A percentile compares a stretch with the other conserved stretches of the same genome.
Evolutionary conservation across 2,113 vertebrate genomes (phyloP).

Genomic region (Corapipo altera): DNA sequence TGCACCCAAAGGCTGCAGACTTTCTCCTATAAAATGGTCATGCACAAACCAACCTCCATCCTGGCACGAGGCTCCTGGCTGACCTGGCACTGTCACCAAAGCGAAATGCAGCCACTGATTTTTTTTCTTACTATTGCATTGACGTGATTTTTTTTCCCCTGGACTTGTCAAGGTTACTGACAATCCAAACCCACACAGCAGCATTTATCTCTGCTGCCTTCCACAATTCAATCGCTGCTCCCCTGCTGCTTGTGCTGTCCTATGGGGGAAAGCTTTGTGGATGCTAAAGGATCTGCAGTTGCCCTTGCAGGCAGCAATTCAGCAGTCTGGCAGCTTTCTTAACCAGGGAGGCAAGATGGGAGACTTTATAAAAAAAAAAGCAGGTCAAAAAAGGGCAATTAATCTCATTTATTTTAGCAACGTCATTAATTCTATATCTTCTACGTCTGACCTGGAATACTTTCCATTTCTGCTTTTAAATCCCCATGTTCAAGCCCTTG

Average conservation of each 20-base stretch:
- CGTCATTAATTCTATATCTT: conserved; percentile 7
- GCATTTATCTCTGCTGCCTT: neutral
- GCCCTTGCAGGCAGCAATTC: neutral
- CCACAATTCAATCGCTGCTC: rapidly evolving
- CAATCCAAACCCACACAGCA: neutral
- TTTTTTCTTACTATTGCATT: neutral
- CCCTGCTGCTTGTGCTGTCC: neutral
- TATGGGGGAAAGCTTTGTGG: neutral
- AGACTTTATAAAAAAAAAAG: neutral
- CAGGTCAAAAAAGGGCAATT: neutral
- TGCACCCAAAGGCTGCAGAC: neutral
- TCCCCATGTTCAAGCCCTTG: neutral
- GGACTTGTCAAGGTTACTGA: neutral
- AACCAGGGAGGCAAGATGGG: neutral
- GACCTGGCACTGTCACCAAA: neutral
- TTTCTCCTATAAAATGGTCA: neutral
- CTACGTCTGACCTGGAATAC: conserved; percentile 39
- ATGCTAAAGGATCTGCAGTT: neutral
- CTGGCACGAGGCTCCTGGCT: neutral
- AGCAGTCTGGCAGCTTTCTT: neutral
- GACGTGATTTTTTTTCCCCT: neutral
- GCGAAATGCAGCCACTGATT: neutral
- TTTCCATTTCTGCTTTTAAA: conserved; percentile 24
- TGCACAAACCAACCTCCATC: neutral
- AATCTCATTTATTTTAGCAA: conserved; percentile 19